Conservation (phyloP, 2,113 vertebrate genomes). For the Clupea harengus region DNA sequence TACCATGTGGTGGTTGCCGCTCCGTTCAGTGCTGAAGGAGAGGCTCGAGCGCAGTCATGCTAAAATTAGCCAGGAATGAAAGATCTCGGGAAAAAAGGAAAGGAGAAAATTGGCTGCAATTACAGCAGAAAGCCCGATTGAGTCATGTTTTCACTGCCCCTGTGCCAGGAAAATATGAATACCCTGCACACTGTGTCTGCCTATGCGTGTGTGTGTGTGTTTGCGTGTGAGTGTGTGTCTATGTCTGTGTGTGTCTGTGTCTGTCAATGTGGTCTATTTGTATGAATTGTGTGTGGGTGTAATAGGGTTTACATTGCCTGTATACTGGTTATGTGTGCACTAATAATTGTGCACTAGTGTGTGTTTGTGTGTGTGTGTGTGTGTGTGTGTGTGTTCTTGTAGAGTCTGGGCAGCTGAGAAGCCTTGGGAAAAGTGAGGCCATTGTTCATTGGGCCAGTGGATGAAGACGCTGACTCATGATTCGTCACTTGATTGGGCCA, state of each 20-base stretch:
- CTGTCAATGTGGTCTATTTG: neutral
- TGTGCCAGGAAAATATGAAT: constrained; percentile 56
- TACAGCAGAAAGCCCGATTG: constrained; percentile 48
- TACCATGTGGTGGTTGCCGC: no score
- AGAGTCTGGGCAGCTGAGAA: constrained; percentile 27
- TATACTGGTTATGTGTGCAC: neutral
- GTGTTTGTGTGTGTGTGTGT: neutral
- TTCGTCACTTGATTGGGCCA: neutral
- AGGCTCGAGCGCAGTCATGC: neutral
- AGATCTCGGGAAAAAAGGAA: constrained; percentile 39
- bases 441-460: neutral
- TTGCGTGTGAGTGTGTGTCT: neutral
- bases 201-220: neutral
- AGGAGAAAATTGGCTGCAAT: constrained; percentile 49
- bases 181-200: neutral
- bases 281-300: neutral
- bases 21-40: neutral
- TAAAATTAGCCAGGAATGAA: constrained; percentile 51
- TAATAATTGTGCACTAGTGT: neutral
- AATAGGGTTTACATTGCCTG: neutral
- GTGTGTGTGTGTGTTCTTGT: neutral
- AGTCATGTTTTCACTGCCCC: constrained; percentile 51
- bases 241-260: neutral
- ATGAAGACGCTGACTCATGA: neutral
- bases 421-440: neutral